Base-by-base conservation (phyloP, 2,113 vertebrate genomes). In the Deroptyus accipitrinus region DNA sequence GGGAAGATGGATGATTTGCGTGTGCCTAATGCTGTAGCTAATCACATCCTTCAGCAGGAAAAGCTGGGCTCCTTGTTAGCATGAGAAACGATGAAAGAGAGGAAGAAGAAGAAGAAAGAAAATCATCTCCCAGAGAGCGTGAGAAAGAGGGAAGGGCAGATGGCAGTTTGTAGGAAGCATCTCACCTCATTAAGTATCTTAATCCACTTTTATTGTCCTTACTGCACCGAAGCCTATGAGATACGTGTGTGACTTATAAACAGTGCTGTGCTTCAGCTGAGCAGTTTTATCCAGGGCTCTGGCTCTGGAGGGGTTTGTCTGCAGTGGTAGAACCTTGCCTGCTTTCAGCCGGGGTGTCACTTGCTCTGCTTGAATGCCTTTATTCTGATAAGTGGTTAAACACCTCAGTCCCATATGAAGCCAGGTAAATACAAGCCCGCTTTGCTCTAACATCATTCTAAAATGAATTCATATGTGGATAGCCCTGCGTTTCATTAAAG, bases 161-260 rank as follows among this genome's bases (percentile, higher is more conserved):
- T 1, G 3, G n/a, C 57, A 18, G 77, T 93, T 89, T 82, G 57
- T n/a, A 89, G 86, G 54, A 83, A 84, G 57, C 64, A 92, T 76
- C 88, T 96, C 86, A 89, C 92, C 77, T 89, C 95, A 92, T 94
- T 95, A 94, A 94, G 62, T 74, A 42, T 93, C 88, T 89, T 94
- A 94, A 94, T 93, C 95, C 74, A 49, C 23, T 89, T 94, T 96
- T 92, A 89, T 92, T 92, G 83, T 94, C 92, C 70, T 25, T 33
- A 73, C 83, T 57, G 57, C 83, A 80, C 70, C 42, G 77, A 76
- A 96, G 91, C 77, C 67, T 89, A 42, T 11, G 31, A 89, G 67
- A 87, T 22, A 63, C 62, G 48, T 30, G 67, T n/a, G 27, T 96
- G 92, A 96, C 94, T 97, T 95, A 85, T 85, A 93, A 92, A 83